These are phyloP conservation scores for Bos indicus DNA, from an alignment of 2,113 vertebrate species.

Conservation along the genomic window DNA sequence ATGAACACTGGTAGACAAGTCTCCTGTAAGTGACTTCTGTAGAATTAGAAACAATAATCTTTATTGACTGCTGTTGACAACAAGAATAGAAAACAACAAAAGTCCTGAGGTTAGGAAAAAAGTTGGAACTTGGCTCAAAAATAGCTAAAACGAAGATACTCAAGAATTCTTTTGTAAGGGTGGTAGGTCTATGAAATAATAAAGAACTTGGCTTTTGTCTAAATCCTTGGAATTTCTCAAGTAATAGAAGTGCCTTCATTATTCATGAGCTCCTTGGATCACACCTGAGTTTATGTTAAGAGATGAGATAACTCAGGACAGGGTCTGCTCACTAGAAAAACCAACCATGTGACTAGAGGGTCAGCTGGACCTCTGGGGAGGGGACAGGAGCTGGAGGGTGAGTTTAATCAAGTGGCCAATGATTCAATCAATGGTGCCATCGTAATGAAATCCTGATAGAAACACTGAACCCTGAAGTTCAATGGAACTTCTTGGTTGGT, in stretches of 20 bases:
- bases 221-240: conserved; percentile 26
- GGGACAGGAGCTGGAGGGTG: not conserved
- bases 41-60: not conserved
- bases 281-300: not conserved
- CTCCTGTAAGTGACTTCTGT: not conserved
- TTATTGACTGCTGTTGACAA: not conserved
- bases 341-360: not conserved
- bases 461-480: not conserved
- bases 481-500: not conserved
- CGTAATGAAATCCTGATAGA: conserved; percentile 24
- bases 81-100: not conserved
- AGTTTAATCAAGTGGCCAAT: not conserved
- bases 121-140: conserved; percentile 20
- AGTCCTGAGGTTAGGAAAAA: not conserved
- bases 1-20: not conserved
- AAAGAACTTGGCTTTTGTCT: not conserved
- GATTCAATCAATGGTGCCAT: not conserved
- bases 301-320: not conserved
- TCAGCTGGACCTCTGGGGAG: not conserved
- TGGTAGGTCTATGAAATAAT: not conserved
- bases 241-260: conserved; percentile 1
- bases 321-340: conserved; percentile 3
- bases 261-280: not conserved
- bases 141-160: not conserved
- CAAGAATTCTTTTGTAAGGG: not conserved